Base-by-base conservation (phyloP, 2,797 vertebrate genomes). In the Sebastes itinus region DNA sequence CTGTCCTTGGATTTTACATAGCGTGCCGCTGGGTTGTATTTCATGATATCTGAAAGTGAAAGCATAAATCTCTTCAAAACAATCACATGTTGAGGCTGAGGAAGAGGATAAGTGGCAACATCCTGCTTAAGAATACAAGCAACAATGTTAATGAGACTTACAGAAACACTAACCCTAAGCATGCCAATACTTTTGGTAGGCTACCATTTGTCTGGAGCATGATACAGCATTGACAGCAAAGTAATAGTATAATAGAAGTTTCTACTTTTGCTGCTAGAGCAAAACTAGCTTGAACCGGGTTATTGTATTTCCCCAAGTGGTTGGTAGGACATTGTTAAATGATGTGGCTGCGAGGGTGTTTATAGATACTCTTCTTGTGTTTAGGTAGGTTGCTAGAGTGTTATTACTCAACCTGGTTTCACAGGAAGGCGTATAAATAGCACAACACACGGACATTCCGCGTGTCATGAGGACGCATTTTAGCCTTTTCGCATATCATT, bases 61-160 rank as follows among this genome's bases (percentile, higher is more conserved):
- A 33, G 46, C 58, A 16, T 27, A 46, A 72, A 66, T 22, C 27
- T 63, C 49, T 55, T 66, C 1, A 38, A 25, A 27, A 68, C 20
- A n/a, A 63, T n/a, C 13, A 1, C 20, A n/a, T 18, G 49, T 23
- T 49, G 35, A 33, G 30, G 18, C 42, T 1, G 18, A 49, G 60
- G 60, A 74, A 38, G 32, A 32, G 66, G 14, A 60, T 14, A 75
- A 75, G 67, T 59, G 52, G 33, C 20, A 35, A 30, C 52, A 28
- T 82, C 67, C 72, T 82, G 71, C 81, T 78, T 81, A 14, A 30
- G 11, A 55, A 46, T 27, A 10, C 4, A 46, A 58, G n/a, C 6
- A 46, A 20, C 63, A 30, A 30, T 46, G 46, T 64, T 32, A 56
- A 65, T 46, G 33, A 58, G 16, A 62, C 23, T 70, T 18, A 35